Base-by-base conservation (phyloP, 37 sponge, comb jelly and placozoan genomes). In the Chondrosia reniformis region DNA sequence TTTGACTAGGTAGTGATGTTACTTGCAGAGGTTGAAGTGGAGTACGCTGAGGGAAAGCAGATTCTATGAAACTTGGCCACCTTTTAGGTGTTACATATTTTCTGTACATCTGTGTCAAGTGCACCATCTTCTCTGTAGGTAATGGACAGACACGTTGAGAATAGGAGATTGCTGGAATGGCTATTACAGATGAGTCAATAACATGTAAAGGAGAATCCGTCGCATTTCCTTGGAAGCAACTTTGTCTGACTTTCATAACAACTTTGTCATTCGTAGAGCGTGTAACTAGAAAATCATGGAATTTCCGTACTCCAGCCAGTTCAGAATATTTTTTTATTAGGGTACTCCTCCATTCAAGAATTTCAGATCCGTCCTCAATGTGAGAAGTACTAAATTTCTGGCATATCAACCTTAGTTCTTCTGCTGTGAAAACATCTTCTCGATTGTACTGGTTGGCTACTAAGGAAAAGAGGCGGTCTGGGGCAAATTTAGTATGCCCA, bases 381-480 rank as follows among this genome's bases (percentile, higher is more conserved):
- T 8, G n/a, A 12, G 7, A 9, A 22, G 63, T 22, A 22, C 25
- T 22, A 22, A 61, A 61, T 61, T 28, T 61, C n/a, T 61, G 63
- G 63, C 63, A 61, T 25, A 61, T 61, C 27, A 25, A 8, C 13
- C 13, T 22, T 8, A 61, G 63, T 22, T 61, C 63, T 8, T 22
- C 63, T 61, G 63, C 63, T 61, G 63, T 61, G 27, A 61, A 61
- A 12, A 61, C 63, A 61, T 61, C 63, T 24, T 12, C 63, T 22
- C 63, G 17, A 28, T 61, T 61, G 63, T 61, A 61, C 17, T 12
- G 25, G n/a, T 61, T 61, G 63, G 25, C 63, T 22, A 22, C 27
- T 61, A 22, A 61, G 9, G 63, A 12, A 22, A 61, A 61, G 17
- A 61, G 27, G 9, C 63, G 17, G n/a, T 61, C 63, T 22, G 63